phyloP scores from a whole-genome alignment of 2,797 vertebrate genomes.

The Rhincodon typus region DNA sequence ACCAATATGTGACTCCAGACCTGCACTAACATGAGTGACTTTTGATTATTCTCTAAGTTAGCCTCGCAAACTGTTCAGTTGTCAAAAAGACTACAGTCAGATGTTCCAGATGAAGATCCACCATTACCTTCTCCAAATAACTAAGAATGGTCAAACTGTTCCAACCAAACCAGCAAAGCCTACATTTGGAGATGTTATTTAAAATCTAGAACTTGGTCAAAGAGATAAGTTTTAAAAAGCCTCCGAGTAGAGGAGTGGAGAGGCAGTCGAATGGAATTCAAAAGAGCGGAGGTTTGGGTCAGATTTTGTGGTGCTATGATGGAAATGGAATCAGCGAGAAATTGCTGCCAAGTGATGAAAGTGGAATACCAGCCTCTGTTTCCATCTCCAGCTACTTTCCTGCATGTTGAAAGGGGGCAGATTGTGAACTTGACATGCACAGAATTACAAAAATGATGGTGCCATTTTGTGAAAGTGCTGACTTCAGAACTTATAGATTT shows the following conservation, averaged over 20 bases:
- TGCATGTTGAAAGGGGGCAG: too few species aligned
- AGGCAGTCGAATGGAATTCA: neutral
- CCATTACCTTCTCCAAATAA: neutral
- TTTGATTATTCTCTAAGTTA: neutral
- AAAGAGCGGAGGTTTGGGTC: too few species aligned
- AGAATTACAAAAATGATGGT: too few species aligned
- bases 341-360: too few species aligned
- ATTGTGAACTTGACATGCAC: too few species aligned
- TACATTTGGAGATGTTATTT: neutral
- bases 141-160: neutral
- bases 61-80: neutral
- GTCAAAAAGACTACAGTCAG: neutral
- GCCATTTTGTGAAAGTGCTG: too few species aligned
- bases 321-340: too few species aligned
- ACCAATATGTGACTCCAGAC: neutral
- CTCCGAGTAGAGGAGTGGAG: neutral
- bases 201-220: neutral
- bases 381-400: too few species aligned
- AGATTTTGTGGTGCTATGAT: too few species aligned
- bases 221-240: neutral
- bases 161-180: neutral
- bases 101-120: too few species aligned
- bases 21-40: neutral
- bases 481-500: too few species aligned
- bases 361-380: too few species aligned